Percentiles rank a stretch among this genome's conserved stretches.
Conservation (phyloP, 2,797 vertebrate species). For the Enteromius thamalakanensis region DNA sequence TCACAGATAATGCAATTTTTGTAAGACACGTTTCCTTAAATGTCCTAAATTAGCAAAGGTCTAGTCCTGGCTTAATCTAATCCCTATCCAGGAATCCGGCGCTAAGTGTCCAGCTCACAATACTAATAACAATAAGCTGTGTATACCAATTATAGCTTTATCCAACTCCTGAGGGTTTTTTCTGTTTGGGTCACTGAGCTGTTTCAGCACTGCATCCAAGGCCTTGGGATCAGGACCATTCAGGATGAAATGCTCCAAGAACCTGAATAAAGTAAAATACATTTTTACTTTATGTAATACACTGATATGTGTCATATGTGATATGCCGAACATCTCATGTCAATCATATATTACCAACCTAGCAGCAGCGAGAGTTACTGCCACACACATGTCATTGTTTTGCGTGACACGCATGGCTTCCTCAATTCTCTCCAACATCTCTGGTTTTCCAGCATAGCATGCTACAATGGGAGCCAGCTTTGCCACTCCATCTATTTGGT, state of each 20-base stretch:
- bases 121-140: conserved; percentile 2
- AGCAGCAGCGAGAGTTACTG: conserved; percentile 75
- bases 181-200: conserved; percentile 71
- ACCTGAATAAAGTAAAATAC: conserved; percentile 57
- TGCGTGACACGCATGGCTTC: conserved; percentile 72
- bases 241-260: conserved; percentile 77
- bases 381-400: conserved; percentile 74
- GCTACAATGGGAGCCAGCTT: conserved; percentile 76
- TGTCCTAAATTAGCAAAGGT: too few species aligned
- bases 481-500: conserved; percentile 76
- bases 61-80: too few species aligned
- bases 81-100: too few species aligned
- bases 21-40: too few species aligned
- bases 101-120: not conserved
- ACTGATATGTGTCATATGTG: not conserved
- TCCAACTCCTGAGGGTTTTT: conserved; percentile 76
- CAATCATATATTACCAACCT: conserved; percentile 62
- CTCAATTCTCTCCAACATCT: conserved; percentile 78
- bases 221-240: conserved; percentile 69
- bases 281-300: not conserved
- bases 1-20: too few species aligned
- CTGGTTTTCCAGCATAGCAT: conserved; percentile 70
- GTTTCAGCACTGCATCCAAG: conserved; percentile 70
- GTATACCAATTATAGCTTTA: conserved; percentile 68
- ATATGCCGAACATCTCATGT: not conserved